phyloP scores from a whole-genome alignment of 1,140 invertebrate genomes.

The Scylla paramamosain region DNA sequence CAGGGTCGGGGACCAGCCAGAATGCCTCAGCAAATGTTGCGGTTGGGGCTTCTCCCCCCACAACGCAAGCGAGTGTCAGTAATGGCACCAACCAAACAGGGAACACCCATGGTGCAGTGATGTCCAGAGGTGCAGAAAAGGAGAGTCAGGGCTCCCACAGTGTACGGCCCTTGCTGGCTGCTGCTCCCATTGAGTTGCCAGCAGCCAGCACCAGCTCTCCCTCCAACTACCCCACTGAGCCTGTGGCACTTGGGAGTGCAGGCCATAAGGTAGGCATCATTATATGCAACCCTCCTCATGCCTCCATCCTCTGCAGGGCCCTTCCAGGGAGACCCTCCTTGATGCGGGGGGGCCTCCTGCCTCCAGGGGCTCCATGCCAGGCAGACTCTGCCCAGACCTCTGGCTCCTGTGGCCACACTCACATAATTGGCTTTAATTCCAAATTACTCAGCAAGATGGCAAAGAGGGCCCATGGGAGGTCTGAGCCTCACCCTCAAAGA shows the following conservation, averaged over 20 bases:
- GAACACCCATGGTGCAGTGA: constrained; percentile 70
- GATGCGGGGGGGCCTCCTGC: constrained; percentile 39
- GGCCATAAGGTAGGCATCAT: constrained; percentile 67
- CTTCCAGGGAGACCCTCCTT: constrained; percentile 45
- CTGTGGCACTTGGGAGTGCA: constrained; percentile 59
- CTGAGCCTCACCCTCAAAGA: constrained; percentile 35
- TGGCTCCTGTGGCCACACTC: constrained; percentile 42
- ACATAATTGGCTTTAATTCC: constrained; percentile 28
- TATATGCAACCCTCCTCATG: constrained; percentile 56
- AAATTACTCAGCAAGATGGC: not conserved
- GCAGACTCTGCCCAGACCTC: constrained; percentile 18
- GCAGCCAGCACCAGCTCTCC: constrained; percentile 70
- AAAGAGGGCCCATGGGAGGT: constrained; percentile 50
- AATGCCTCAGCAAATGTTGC: constrained; percentile 61
- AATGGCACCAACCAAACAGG: constrained; percentile 68
- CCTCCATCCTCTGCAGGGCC: constrained; percentile 46
- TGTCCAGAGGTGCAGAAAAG: constrained; percentile 66
- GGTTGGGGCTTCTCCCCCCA: constrained; percentile 69
- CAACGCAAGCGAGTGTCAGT: constrained; percentile 66
- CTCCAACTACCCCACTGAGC: constrained; percentile 63
- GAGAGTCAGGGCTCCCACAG: constrained; percentile 62
- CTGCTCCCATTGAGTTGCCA: constrained; percentile 62
- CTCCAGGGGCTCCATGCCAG: constrained; percentile 8
- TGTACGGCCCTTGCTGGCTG: constrained; percentile 68
- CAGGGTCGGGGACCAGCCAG: constrained; percentile 64